Evolutionary conservation across 1,140 invertebrate species (phyloP).

Genomic region (Cydia strobilella): DNA sequence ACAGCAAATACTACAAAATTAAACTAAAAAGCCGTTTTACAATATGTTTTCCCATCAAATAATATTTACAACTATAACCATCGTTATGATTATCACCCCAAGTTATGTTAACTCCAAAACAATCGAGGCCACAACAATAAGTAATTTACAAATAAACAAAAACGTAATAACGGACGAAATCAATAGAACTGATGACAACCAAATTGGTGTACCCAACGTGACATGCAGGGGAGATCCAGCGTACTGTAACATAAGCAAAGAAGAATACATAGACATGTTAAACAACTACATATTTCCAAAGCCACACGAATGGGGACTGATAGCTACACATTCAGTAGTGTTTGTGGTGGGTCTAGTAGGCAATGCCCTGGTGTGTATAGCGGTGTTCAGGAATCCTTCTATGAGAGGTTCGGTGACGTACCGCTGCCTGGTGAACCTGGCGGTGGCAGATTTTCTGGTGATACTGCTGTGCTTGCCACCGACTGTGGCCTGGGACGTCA

Average conservation of each 20-base stretch:
- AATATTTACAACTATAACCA: background rate
- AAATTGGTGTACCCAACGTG: background rate
- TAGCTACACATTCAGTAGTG: constrained; percentile 84
- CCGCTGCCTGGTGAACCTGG: constrained; percentile 96
- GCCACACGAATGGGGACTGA: constrained; percentile 85
- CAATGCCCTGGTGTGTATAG: constrained; percentile 92
- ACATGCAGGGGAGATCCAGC: constrained; percentile 63
- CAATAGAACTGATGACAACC: background rate
- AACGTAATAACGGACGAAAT: background rate
- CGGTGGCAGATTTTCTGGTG: constrained; percentile 95
- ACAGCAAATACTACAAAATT: background rate
- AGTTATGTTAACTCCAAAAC: background rate
- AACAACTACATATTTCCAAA: constrained; percentile 83
- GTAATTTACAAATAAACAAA: background rate
- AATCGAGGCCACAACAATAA: constrained; percentile 1
- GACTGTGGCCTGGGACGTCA: constrained; percentile 93
- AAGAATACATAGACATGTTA: constrained; percentile 84
- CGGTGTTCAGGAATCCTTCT: constrained; percentile 90
- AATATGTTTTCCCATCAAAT: background rate
- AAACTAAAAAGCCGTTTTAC: background rate
- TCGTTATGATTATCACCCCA: background rate
- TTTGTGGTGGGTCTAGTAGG: constrained; percentile 91
- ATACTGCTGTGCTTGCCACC: constrained; percentile 93
- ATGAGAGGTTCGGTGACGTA: constrained; percentile 94
- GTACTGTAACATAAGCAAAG: constrained; percentile 78